phyloP scores from a whole-genome alignment of 2,888 invertebrate species.

The Cremastobaeus sp. region DNA sequence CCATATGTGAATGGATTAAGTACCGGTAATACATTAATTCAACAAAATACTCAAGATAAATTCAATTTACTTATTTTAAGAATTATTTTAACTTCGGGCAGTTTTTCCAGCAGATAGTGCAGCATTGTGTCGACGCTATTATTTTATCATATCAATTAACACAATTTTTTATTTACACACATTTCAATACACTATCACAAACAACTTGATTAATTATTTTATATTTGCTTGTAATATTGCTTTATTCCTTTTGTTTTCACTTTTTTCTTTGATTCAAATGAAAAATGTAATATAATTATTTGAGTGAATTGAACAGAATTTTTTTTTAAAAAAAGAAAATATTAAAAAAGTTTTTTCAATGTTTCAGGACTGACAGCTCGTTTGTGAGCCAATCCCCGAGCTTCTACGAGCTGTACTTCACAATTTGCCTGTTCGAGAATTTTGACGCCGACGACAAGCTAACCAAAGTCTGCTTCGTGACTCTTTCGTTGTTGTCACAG shows the following conservation, averaged over 20 bases:
- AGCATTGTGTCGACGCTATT: too few relatives aligned
- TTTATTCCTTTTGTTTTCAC: too few relatives aligned
- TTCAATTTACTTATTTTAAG: neutral
- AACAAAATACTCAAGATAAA: neutral
- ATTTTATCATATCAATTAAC: too few relatives aligned
- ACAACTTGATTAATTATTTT: too few relatives aligned
- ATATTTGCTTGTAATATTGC: too few relatives aligned
- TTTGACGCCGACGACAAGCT: constrained; percentile 89
- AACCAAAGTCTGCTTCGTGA: constrained; percentile 82
- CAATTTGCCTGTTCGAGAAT: constrained; percentile 87
- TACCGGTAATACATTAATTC: constrained; percentile 66
- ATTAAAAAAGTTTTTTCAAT: too few relatives aligned
- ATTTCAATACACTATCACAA: too few relatives aligned
- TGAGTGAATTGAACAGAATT: too few relatives aligned
- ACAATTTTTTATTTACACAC: too few relatives aligned
- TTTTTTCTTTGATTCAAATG: too few relatives aligned
- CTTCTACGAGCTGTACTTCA: constrained; percentile 82
- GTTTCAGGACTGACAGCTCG: constrained; percentile 72
- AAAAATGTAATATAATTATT: too few relatives aligned
- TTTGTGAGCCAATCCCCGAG: constrained; percentile 79
- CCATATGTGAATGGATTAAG: constrained; percentile 79
- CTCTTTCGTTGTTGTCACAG: constrained; percentile 85
- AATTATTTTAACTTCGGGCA: neutral
- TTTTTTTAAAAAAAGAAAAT: neutral
- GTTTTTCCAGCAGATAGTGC: too few relatives aligned